These are phyloP conservation scores for Pterocles burchelli DNA, from an alignment of 2,113 vertebrate genomes.

Conservation along the genomic window DNA sequence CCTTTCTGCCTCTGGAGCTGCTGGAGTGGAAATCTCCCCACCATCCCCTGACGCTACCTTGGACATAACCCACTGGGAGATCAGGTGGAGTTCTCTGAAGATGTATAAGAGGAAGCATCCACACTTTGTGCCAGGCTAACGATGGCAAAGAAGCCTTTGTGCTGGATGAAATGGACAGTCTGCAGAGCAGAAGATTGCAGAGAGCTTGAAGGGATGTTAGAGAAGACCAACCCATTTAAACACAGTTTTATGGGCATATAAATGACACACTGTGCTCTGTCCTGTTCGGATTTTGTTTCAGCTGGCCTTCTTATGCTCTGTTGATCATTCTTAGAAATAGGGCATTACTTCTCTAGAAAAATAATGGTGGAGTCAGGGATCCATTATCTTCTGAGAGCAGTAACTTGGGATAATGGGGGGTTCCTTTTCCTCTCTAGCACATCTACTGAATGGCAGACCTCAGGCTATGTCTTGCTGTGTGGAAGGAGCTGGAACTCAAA, in stretches of 20 bases:
- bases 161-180: neutral
- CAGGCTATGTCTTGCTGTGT: neutral
- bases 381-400: neutral
- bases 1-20: neutral
- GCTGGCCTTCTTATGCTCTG: neutral
- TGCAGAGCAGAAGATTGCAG: neutral
- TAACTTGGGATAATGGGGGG: neutral
- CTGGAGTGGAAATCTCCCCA: neutral
- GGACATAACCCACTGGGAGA: neutral
- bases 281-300: neutral
- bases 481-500: neutral
- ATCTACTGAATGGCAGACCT: neutral
- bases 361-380: neutral
- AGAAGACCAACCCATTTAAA: neutral
- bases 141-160: neutral
- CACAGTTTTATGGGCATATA: neutral
- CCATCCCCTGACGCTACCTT: fast-evolving
- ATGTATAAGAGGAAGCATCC: neutral
- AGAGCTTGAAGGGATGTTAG: fast-evolving
- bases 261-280: neutral
- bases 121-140: fast-evolving
- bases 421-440: neutral
- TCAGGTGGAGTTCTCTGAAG: neutral
- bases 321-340: neutral
- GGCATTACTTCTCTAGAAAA: neutral